Conservation (phyloP, 2,888 invertebrate species). For the Syrista parreyssii region DNA sequence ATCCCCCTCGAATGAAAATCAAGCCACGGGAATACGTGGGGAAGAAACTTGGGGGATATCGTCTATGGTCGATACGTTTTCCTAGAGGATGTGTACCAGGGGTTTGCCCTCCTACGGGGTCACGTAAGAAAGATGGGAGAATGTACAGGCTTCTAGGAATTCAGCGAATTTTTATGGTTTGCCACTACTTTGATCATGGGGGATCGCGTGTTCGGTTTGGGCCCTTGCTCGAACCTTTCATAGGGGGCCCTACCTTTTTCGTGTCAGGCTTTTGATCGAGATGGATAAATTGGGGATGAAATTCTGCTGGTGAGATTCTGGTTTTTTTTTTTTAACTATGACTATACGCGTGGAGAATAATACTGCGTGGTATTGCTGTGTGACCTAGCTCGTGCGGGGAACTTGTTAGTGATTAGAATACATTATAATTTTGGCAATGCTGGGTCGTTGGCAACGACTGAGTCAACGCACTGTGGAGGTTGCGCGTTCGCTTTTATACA, state of each 20-base stretch:
- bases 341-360: neutral
- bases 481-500: neutral
- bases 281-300: neutral
- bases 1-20: neutral
- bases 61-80: neutral
- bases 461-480: neutral
- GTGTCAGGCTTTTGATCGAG: neutral
- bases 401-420: neutral
- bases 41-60: neutral
- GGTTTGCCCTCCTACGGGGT: neutral
- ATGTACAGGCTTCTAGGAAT: neutral
- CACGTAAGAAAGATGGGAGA: neutral
- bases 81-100: neutral
- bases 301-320: neutral
- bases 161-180: neutral
- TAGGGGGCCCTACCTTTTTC: neutral
- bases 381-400: neutral
- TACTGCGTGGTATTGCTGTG: neutral
- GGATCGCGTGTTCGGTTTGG: neutral
- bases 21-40: neutral
- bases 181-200: neutral
- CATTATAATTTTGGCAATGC: constrained; percentile 3
- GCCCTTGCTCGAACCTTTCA: neutral
- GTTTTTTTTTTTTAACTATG: neutral
- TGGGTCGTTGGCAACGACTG: neutral